Evolutionary conservation across 2,888 invertebrate genomes (phyloP), one percentile per base, ranked within the genome.

Genomic region (Caenorhabditis sp.): DNA sequence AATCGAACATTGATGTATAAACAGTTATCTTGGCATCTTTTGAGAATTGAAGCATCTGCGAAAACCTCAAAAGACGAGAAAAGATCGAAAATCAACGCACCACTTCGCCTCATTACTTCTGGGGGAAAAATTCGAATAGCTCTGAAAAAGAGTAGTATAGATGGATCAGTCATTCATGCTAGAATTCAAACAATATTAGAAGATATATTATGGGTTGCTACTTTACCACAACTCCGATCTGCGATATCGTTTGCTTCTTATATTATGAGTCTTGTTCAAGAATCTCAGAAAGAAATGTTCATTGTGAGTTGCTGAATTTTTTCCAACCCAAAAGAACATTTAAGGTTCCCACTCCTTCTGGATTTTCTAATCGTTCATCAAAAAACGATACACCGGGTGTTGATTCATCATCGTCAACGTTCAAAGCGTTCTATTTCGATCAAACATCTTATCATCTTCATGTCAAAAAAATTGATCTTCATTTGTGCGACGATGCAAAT

Each of bases 391-490:
- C n/a, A n/a, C 14, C 43, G 1, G 70, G 55, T 6, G 21, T 63
- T 17, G 63, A 49, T 8, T 26, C 68, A 0, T 51, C 91, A 93
- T 89, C 96, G 95, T 89, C 91, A 92, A 58, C 58, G 1, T 81
- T 76, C 65, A 66, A 66, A 36, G 91, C 92, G 58, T 95, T 93
- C 88, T 96, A 97, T 90, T 94, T 97, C n/a, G 91, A 93, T 0
- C 97, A 97, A 90, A 97, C 99, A 0, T 97, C 97, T 0, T 96
- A 97, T 90, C 99, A 99, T 89, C 92, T 99, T 88, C 91, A 89
- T 78, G 88, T 89, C 17, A 94, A 95, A 76, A 92, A 94, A 85
- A 94, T 99, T 84, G 96, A 97, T 89, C 90, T 99, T 71, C 97
- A 97, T 89, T 91, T 99, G 43, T 96, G 95, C 88, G 97, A 99